Base-by-base conservation (phyloP, 2,888 invertebrate genomes). In the Torymus texanus region DNA sequence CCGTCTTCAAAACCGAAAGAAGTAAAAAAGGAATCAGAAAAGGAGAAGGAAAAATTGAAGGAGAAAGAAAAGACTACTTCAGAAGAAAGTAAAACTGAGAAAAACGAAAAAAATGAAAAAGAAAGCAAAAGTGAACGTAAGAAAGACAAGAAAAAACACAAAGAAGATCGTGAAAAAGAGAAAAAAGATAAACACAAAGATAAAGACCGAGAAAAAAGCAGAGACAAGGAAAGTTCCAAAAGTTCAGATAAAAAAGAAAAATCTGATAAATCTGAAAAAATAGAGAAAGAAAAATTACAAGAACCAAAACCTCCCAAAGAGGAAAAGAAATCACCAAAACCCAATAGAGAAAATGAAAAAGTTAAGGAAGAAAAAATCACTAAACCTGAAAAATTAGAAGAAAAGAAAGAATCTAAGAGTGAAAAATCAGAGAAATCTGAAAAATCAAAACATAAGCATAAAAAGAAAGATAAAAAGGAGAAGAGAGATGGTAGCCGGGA, bases 401-500 rank as follows among this genome's bases (percentile, higher is more conserved):
- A 90, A 77, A 87, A 88, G 82, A 80, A 80, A 71, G 88, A 88
- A 14, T 80, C 84, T 0, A 88, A 88, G 58, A 84, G 76, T 12
- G 90, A 90, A 0, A 90, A 90, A 21, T 91, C 91, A 13, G 91
- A 88, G 4, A 90, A 89, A 72, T 91, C 91, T 13, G 91, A 88
- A 5, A 90, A 89, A 71, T 90, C 90, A 50, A 92, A 92, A 81
- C 92, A 92, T 81, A 92, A 92, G 81, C 92, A 92, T 83, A 92
- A 92, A 84, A 92, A 92, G 83, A 91, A 91, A 81, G 92, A 92
- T 14, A 90, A 88, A 83, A 94, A 94, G 85, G 94, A 93, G 86
- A 92, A 92, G 75, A 92, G 93, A 86, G 94, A 94, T 18, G 92
- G 93, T 84, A 93, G 94, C 66, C 93, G 93, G 85, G 93, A 94